Conservation (phyloP, 2,113 vertebrate genomes). For the Gallinago paraguaiae region DNA sequence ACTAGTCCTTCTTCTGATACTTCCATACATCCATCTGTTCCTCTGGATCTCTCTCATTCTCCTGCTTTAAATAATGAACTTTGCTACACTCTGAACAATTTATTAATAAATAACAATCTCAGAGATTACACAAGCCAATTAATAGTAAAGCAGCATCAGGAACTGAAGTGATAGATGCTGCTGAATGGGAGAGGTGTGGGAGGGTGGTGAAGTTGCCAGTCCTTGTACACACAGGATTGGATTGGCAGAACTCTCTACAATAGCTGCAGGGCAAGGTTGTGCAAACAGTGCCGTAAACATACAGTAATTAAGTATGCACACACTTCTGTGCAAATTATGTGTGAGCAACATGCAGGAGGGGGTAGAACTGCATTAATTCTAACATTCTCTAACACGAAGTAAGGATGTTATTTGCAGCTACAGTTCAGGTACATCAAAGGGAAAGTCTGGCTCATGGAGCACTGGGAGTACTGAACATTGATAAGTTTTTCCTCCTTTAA, state of each 20-base stretch:
- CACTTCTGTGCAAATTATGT: background rate
- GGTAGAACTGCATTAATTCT: background rate
- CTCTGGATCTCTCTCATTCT: constrained; percentile 45
- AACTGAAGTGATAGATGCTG: background rate
- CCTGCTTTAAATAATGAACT: constrained; percentile 64
- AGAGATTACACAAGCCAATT: constrained; percentile 53
- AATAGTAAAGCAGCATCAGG: constrained; percentile 17
- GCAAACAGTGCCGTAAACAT: background rate
- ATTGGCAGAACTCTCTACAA: background rate
- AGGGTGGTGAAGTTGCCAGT: background rate
- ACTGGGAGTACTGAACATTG: rapidly evolving
- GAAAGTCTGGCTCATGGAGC: background rate
- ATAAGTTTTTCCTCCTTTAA: background rate
- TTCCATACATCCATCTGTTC: constrained; percentile 51
- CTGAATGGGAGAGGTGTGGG: background rate
- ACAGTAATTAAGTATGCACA: background rate
- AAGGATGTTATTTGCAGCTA: background rate
- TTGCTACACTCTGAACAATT: constrained; percentile 25
- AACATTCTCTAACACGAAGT: background rate
- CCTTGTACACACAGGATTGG: background rate
- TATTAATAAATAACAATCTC: constrained; percentile 72
- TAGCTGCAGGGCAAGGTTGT: background rate
- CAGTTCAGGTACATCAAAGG: background rate
- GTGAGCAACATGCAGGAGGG: background rate
- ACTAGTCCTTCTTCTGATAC: constrained; percentile 30